Evolutionary conservation across 1,140 invertebrate genomes (phyloP), one percentile per base, ranked within the genome.

Genomic region (Lanistes nyassanus): DNA sequence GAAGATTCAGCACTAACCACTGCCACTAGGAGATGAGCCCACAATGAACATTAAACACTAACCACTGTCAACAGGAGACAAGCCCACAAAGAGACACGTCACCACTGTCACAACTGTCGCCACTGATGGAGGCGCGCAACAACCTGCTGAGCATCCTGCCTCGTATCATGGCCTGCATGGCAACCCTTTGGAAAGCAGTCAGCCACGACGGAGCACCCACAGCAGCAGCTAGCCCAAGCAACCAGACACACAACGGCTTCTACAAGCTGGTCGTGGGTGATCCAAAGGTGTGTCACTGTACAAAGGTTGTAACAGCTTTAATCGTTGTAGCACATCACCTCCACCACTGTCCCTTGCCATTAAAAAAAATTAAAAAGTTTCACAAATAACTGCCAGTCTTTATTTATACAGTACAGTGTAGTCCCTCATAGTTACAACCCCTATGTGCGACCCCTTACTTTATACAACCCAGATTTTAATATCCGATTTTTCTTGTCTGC

Each of bases 101-200:
- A 3, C 77, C 78, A 1, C 53, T 83, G 36, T 78, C 80, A 6
- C 77, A 77, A 1, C 53, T 83, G 36, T 78, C 80, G 4, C 88
- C 89, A 11, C 79, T 93, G 75, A 84, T 92, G 71, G 91, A 92
- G 39, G 94, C 94, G 0, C 90, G 94, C 66, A 92, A 93, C 85
- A 92, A 92, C 9, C 92, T 96, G 23, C 89, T 97, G 13, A 93
- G 93, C 81, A 94, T 95, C 85, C 90, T 97, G 81, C 95, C 95
- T 0, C 91, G 94, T 76, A 94, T 96, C 83, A 93, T 97, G 79
- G 93, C 93, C 6, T 94, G 94, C 78, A 91, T 96, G 34, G 92
- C 94, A 2, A 91, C 93, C 66, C 88, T 96, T n/a, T 97, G 95
- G 95, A 93, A 94, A 85, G 94, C 94, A 39, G 91, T 93, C 19